Evolutionary conservation across 2,888 invertebrate species (phyloP).

Genomic region (Agrotis ipsilon): DNA sequence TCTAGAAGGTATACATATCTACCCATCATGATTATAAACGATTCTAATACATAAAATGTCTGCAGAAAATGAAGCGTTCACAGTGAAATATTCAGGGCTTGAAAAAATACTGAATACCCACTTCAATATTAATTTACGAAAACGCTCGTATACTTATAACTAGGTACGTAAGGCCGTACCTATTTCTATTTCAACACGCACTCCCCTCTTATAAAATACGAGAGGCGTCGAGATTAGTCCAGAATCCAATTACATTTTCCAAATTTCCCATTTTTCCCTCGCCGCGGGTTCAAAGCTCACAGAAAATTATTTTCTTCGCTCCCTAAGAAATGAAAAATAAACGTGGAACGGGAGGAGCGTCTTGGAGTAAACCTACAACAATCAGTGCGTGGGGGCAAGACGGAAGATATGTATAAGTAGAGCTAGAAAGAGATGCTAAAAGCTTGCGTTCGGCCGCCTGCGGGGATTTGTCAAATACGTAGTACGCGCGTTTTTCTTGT

Average conservation of each 20-base stretch:
- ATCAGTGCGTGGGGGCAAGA: slow-evolving; percentile 71
- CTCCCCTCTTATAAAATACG: slow-evolving; percentile 78
- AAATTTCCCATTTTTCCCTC: slow-evolving; percentile 88
- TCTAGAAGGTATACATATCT: neutral
- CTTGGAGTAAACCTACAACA: slow-evolving; percentile 70
- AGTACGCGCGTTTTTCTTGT: slow-evolving; percentile 66
- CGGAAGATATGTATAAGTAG: slow-evolving; percentile 45
- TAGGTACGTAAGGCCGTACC: slow-evolving; percentile 42
- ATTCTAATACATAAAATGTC: slow-evolving; percentile 1
- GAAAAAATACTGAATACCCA: slow-evolving; percentile 17
- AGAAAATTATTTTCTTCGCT: slow-evolving; percentile 90
- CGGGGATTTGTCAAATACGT: slow-evolving; percentile 80
- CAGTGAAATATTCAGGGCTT: neutral
- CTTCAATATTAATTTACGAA: slow-evolving; percentile 32
- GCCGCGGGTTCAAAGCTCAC: slow-evolving; percentile 89
- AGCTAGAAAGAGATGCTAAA: slow-evolving; percentile 68
- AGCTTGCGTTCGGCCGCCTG: slow-evolving; percentile 63
- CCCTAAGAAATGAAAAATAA: slow-evolving; percentile 90
- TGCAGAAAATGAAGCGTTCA: neutral
- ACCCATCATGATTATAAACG: neutral
- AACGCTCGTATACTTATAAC: slow-evolving; percentile 12
- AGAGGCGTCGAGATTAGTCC: slow-evolving; percentile 87
- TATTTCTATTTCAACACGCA: slow-evolving; percentile 82
- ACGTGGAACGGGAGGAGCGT: slow-evolving; percentile 78
- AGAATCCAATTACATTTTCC: slow-evolving; percentile 90